These are phyloP conservation scores for Psettodes erumei DNA, from an alignment of 2,113 vertebrate species.

Conservation along the genomic window DNA sequence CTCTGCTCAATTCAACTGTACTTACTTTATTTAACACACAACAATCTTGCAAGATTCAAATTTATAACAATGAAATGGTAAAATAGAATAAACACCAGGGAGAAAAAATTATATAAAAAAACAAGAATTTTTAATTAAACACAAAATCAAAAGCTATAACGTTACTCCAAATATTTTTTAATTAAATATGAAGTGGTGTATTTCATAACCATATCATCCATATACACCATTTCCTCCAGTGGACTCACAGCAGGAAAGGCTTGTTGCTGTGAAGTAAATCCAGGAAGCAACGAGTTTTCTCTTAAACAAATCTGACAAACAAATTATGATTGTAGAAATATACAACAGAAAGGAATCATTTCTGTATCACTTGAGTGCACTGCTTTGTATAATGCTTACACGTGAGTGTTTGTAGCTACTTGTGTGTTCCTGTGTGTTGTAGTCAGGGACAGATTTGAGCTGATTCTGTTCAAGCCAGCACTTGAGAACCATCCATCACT, in stretches of 20 bases:
- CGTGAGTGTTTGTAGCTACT: neutral
- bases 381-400: neutral
- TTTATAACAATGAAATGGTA: too few relatives aligned
- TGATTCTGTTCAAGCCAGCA: conserved; percentile 39
- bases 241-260: neutral
- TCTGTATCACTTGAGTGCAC: neutral
- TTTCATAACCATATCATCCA: too few relatives aligned
- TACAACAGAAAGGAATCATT: too few relatives aligned
- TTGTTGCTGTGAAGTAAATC: neutral
- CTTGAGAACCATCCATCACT: conserved; percentile 68
- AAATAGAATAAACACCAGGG: too few relatives aligned
- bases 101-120: too few relatives aligned
- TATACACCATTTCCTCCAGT: neutral
- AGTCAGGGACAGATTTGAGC: conserved; percentile 47
- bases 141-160: too few relatives aligned
- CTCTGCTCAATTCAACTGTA: too few relatives aligned
- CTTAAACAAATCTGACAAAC: neutral
- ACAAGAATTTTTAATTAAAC: too few relatives aligned
- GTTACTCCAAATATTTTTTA: too few relatives aligned
- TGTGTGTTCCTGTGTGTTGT: conserved; percentile 6
- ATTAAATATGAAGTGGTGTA: too few relatives aligned
- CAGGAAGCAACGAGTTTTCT: neutral
- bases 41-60: too few relatives aligned
- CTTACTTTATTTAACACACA: too few relatives aligned
- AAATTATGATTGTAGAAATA: neutral